A percentile compares a stretch with the other conserved stretches of the same genome.
These are phyloP conservation scores for Solenodon paradoxus DNA, from an alignment of 2,113 vertebrate genomes.

Conservation along the genomic window DNA sequence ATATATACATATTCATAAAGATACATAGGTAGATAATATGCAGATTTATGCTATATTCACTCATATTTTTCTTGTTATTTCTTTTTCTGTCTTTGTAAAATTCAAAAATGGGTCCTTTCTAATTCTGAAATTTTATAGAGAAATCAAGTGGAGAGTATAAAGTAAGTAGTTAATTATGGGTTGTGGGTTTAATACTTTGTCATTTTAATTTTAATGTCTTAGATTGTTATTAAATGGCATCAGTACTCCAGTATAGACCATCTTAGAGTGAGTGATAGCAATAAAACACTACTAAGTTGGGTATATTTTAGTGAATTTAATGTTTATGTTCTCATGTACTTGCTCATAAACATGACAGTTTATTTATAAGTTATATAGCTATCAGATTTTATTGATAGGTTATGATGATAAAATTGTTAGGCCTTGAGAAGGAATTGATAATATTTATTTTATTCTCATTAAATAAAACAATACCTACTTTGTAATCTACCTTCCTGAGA, in stretches of 20 bases:
- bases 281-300: neutral
- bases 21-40: too few relatives aligned
- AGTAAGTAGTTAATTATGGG: neutral
- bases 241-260: neutral
- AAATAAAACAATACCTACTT: neutral
- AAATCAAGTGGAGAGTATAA: neutral
- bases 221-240: neutral
- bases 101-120: too few relatives aligned
- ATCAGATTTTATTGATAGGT: neutral
- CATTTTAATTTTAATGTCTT: neutral
- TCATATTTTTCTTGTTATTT: too few relatives aligned
- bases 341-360: neutral
- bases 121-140: neutral
- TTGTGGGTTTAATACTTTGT: neutral
- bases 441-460: neutral
- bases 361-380: neutral
- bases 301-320: too few relatives aligned
- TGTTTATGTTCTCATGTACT: neutral
- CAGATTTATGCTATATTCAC: too few relatives aligned
- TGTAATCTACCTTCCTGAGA: neutral
- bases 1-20: too few relatives aligned
- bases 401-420: neutral
- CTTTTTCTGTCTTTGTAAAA: too few relatives aligned
- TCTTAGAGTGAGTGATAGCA: neutral
- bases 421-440: neutral